A percentile compares a stretch with the other conserved stretches of the same genome.
Conservation (phyloP, 1,140 invertebrate species). For the Manduca sexta region DNA sequence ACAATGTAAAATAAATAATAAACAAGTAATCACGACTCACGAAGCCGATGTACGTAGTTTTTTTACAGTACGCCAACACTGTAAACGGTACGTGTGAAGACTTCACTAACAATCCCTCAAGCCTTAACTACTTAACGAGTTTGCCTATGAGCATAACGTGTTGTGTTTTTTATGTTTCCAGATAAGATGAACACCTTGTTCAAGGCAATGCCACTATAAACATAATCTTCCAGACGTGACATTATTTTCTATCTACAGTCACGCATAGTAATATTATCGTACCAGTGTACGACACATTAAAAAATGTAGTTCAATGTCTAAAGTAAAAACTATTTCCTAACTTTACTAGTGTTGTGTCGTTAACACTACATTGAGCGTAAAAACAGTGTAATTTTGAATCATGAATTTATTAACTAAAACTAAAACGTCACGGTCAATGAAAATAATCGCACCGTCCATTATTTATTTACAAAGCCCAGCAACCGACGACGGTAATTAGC, state of each 20-base stretch:
- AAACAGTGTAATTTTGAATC: too few species aligned
- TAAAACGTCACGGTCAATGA: constrained; percentile 13
- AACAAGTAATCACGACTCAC: constrained; percentile 26
- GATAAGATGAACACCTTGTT: not conserved
- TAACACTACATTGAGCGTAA: too few species aligned
- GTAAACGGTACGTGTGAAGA: too few species aligned
- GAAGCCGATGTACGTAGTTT: constrained; percentile 4
- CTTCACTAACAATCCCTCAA: too few species aligned
- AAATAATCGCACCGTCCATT: constrained; percentile 22
- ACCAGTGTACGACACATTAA: too few species aligned
- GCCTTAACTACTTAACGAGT: not conserved
- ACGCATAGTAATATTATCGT: not conserved
- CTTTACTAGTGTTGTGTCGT: too few species aligned
- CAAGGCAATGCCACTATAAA: constrained; percentile 2
- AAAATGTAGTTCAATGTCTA: too few species aligned
- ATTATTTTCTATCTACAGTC: not conserved
- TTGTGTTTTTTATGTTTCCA: not conserved
- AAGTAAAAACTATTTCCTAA: too few species aligned
- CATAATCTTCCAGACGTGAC: not conserved
- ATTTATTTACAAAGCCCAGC: constrained; percentile 29
- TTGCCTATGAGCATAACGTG: not conserved
- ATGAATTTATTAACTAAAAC: too few species aligned
- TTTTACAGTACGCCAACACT: not conserved
- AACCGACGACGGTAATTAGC: constrained; percentile 39
- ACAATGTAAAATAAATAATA: constrained; percentile 30